Base-by-base conservation (phyloP, 1,140 invertebrate species). In the Eriosoma lanigerum region DNA sequence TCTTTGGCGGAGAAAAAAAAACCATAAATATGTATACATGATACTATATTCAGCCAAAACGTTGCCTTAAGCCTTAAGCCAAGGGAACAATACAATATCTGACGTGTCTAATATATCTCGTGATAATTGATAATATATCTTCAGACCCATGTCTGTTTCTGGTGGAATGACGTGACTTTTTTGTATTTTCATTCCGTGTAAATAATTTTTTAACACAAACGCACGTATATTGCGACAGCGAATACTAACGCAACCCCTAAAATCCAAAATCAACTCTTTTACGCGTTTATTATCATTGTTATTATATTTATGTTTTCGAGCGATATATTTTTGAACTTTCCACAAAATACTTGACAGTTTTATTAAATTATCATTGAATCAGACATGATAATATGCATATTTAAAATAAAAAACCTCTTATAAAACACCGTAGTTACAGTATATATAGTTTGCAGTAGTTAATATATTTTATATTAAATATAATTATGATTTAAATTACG, bases 61-160 rank as follows among this genome's bases (percentile, higher is more conserved):
- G 29, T 32, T 17, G 60, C 17, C 2, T 19, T 1, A 8, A 62
- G 26, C 26, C 1, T 5, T 62, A 62, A 62, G 60, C 26, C 26
- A 8, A 3, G 32, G 60, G 29, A 64, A 19, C n/a, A 19, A 10
- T 62, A 64, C n/a, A 38, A 64, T 64, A 64, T 38, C 62, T 64
- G 62, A 64, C 62, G 32, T 64, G 62, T 44, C 19, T 19, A 64
- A 64, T 38, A 64, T 38, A 38, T 44, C 62, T 64, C 62, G 62
- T 38, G 62, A 64, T 64, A 64, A 38, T 64, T 64, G 62, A 64
- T 64, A 64, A 64, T 64, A 64, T 64, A 38, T 64, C 32, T 64
- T 38, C 3, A 3, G 32, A 38, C 10, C 9, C 32, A 10, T n/a
- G 62, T 3, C 9, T 2, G 1, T 44, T 21, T 38, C 19, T 64